These are phyloP conservation scores for Agonum fuliginosum DNA, from an alignment of 2,888 invertebrate species.

Conservation along the genomic window DNA sequence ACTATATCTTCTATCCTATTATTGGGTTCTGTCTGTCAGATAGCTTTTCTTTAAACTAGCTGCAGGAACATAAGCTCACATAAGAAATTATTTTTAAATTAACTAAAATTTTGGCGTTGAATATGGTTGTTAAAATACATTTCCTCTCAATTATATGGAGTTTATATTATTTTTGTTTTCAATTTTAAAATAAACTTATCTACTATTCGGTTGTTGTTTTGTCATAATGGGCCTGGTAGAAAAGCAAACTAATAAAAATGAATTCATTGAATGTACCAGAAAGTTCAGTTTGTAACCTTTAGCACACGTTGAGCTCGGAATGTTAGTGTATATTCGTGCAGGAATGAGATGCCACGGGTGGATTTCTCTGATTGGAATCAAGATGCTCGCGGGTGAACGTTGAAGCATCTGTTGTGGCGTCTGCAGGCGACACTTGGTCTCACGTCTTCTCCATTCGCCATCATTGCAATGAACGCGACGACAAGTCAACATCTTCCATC, in stretches of 20 bases:
- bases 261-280: no score
- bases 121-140: no score
- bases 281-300: no score
- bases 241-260: no score
- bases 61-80: neutral
- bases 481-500: constrained; percentile 76
- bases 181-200: no score
- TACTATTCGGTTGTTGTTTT: no score
- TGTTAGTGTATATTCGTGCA: neutral
- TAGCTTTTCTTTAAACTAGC: neutral
- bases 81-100: neutral
- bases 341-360: neutral
- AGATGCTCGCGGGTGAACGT: neutral
- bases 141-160: no score
- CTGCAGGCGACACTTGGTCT: constrained; percentile 63
- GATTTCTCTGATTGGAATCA: constrained; percentile 7
- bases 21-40: no score
- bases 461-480: constrained; percentile 85
- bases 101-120: no score
- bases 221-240: no score
- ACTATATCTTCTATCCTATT: no score
- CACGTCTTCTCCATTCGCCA: constrained; percentile 75
- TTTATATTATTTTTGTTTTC: no score
- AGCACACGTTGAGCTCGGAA: neutral
- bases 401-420: constrained; percentile 39